phyloP scores from a whole-genome alignment of 2,888 invertebrate species.

The Acanthopleura granulata region DNA sequence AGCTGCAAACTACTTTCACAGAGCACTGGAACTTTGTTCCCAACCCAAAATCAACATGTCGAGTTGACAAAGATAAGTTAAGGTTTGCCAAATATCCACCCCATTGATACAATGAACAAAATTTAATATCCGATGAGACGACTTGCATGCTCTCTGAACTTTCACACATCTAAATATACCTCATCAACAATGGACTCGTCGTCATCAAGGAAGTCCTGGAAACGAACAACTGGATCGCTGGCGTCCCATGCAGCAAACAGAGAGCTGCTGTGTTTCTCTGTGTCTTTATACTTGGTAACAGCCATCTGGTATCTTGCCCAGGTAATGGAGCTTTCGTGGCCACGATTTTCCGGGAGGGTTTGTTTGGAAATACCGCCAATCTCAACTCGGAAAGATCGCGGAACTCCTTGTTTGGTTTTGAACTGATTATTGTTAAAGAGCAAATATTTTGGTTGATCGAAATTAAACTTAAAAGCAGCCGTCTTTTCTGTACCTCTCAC shows the following conservation, averaged over 20 bases:
- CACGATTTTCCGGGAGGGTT: slow-evolving; percentile 23
- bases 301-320: slow-evolving; percentile 31
- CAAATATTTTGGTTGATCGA: slow-evolving; percentile 51
- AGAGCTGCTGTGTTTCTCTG: slow-evolving; percentile 22
- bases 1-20: too few species aligned
- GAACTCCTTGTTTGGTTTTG: slow-evolving; percentile 26
- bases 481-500: slow-evolving; percentile 42
- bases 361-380: slow-evolving; percentile 24
- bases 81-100: too few species aligned
- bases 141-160: too few species aligned
- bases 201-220: slow-evolving; percentile 25
- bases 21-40: too few species aligned
- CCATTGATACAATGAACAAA: too few species aligned
- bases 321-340: slow-evolving; percentile 15
- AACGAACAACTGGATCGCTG: slow-evolving; percentile 19
- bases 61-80: too few species aligned
- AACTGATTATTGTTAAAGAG: slow-evolving; percentile 38
- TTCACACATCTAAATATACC: neutral
- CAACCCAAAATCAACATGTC: too few species aligned
- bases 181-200: slow-evolving; percentile 27
- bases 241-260: slow-evolving; percentile 21
- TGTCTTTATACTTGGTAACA: slow-evolving; percentile 27
- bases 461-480: slow-evolving; percentile 47
- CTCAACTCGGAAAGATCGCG: slow-evolving; percentile 26
- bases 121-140: too few species aligned